phyloP scores from a whole-genome alignment of 2,888 invertebrate genomes.

The Trachelus troglodyta region DNA sequence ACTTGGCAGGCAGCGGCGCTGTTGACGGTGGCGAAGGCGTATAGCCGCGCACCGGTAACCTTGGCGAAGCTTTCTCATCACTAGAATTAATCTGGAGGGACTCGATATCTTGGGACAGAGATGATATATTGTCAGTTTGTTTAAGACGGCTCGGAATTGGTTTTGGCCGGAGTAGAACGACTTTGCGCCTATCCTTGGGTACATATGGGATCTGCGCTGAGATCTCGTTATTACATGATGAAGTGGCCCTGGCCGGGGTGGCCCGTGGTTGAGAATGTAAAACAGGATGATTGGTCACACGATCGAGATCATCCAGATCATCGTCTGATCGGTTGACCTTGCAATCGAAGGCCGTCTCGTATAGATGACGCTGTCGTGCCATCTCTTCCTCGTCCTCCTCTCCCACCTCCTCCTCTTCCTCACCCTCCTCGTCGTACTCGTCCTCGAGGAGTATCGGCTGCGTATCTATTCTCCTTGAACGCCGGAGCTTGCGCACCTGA shows the following conservation, averaged over 20 bases:
- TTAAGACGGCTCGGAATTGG: constrained; percentile 70
- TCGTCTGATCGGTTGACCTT: constrained; percentile 85
- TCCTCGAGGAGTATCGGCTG: constrained; percentile 75
- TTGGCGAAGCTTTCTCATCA: constrained; percentile 57
- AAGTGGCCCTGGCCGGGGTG: constrained; percentile 12
- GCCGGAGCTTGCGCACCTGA: constrained; percentile 69
- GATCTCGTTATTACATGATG: constrained; percentile 16
- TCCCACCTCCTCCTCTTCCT: constrained; percentile 44
- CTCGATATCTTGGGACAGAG: constrained; percentile 60
- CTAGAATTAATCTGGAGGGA: constrained; percentile 62
- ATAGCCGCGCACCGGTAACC: constrained; percentile 77
- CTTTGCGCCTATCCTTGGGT: constrained; percentile 69
- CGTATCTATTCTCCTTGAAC: constrained; percentile 76
- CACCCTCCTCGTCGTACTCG: constrained; percentile 70
- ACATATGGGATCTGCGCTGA: constrained; percentile 8
- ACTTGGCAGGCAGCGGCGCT: constrained; percentile 85
- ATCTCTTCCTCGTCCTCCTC: constrained; percentile 68
- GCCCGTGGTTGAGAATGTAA: constrained; percentile 59
- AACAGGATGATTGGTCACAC: constrained; percentile 84
- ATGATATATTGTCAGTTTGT: constrained; percentile 50
- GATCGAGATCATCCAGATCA: constrained; percentile 84
- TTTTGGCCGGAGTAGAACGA: constrained; percentile 68
- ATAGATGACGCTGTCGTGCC: constrained; percentile 78
- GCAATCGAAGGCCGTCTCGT: constrained; percentile 92
- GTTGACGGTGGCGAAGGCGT: constrained; percentile 88